phyloP scores from a whole-genome alignment of 2,113 vertebrate species.

The Heterochromis multidens region DNA sequence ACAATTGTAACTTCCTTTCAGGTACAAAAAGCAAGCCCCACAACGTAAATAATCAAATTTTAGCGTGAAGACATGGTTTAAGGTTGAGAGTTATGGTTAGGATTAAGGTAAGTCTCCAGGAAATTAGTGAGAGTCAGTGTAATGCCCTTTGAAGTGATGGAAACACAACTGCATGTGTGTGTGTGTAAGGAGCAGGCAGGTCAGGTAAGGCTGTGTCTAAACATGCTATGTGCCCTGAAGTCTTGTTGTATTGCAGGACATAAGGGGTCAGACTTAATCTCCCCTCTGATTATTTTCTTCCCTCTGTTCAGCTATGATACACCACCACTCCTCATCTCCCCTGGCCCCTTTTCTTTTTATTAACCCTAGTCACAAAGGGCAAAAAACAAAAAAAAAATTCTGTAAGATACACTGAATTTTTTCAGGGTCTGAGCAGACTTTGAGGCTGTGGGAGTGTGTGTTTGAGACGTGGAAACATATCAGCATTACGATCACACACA shows the following conservation, averaged over 20 bases:
- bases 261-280: constrained; percentile 9
- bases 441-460: neutral
- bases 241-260: constrained; percentile 10
- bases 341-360: neutral
- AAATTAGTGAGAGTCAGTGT: neutral
- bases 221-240: constrained; percentile 41
- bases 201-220: constrained; percentile 37
- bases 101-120: neutral
- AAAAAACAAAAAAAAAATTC: neutral
- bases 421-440: neutral
- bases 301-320: neutral
- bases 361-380: neutral
- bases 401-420: neutral
- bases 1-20: neutral
- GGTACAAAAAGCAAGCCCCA: neutral
- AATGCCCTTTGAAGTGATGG: neutral
- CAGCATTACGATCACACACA: constrained; percentile 38
- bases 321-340: neutral
- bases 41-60: neutral
- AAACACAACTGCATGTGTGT: neutral
- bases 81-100: neutral
- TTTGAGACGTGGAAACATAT: neutral
- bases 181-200: neutral
- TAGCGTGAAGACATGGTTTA: neutral
- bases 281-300: neutral